Evolutionary conservation across 2,113 vertebrate genomes (phyloP).

Genomic region (Eulemur rufifrons): DNA sequence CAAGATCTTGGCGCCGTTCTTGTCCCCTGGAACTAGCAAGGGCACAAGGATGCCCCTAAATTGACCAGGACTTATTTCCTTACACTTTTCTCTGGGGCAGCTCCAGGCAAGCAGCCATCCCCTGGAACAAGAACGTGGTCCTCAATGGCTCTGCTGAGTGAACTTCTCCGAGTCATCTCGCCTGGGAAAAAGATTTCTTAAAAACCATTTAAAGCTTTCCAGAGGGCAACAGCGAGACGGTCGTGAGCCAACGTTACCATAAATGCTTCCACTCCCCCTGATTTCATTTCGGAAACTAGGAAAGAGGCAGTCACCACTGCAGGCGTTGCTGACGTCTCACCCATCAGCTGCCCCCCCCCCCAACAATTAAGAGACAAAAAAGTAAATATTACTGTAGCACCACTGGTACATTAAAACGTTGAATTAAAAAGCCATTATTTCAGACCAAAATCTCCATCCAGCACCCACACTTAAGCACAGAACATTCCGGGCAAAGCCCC

Average conservation of each 20-base stretch:
- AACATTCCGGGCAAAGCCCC: background rate
- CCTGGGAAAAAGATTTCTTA: conserved; percentile 44
- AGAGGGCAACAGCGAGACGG: conserved; percentile 31
- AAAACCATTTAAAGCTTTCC: conserved; percentile 61
- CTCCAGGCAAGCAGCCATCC: background rate
- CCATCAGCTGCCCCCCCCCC: background rate
- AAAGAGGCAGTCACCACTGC: conserved; percentile 20
- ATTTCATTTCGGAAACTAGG: conserved; percentile 43
- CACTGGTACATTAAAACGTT: background rate
- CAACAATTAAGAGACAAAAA: background rate
- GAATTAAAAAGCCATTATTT: background rate
- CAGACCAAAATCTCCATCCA: background rate
- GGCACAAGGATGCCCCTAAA: background rate
- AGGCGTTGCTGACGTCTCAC: background rate
- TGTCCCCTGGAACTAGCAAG: background rate
- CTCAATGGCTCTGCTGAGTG: background rate
- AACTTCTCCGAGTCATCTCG: conserved; percentile 24
- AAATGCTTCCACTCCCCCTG: conserved; percentile 31
- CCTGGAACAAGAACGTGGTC: conserved; percentile 2
- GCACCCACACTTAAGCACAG: background rate
- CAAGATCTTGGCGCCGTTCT: background rate
- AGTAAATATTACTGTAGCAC: background rate
- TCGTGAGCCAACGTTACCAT: conserved; percentile 24
- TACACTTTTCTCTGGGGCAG: background rate
- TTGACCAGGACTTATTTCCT: background rate